Base-by-base conservation (phyloP, 2,113 vertebrate species). In the Todiramphus saurophagus region DNA sequence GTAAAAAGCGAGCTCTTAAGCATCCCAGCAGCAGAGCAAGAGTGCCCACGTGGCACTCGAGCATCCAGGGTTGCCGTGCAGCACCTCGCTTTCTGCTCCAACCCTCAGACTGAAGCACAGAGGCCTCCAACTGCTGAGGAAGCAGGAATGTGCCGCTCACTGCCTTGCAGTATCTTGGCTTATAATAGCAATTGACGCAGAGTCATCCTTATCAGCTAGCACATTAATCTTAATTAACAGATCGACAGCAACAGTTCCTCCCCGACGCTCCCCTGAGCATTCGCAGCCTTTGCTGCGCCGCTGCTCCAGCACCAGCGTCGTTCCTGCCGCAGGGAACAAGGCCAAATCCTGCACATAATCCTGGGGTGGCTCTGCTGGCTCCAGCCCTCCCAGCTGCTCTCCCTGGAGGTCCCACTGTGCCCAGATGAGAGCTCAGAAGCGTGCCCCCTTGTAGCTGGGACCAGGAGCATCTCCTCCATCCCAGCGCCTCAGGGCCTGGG, bases 151-250 rank as follows among this genome's bases (percentile, higher is more conserved):
- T 30, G 83, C 92, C 24, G 86, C 67, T 90, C 10, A 7, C 93
- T 76, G 91, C 96, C 80, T 92, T 3, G 58, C 90, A 81, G 95
- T 68, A 84, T 90, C 86, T 79, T 95, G 94, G 89, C 87, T 83
- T 43, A 5, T 31, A 90, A 41, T 1, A 94, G 93, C 93, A 92
- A 87, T 86, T 95, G 94, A 96, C 83, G 2, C 91, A 17, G 94
- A 97, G 94, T 95, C 95, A 90, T 96, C 95, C 96, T 97, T 97
- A 97, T 97, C 96, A 97, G 97, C 94, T 18, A 77, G 91, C 95
- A 55, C 96, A 97, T 97, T 97, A 94, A 96, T 97, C 97, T 97
- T 96, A 96, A 97, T 97, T 97, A 97, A 95, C 95, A 81, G 94
- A 96, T 95, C 91, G 96, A 97, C 96, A 96, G 92, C 88, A 90